A percentile compares a stretch with the other conserved stretches of the same genome.
Evolutionary conservation across 2,797 vertebrate genomes (phyloP).

Genomic region (Pteronotus mesoamericanus): DNA sequence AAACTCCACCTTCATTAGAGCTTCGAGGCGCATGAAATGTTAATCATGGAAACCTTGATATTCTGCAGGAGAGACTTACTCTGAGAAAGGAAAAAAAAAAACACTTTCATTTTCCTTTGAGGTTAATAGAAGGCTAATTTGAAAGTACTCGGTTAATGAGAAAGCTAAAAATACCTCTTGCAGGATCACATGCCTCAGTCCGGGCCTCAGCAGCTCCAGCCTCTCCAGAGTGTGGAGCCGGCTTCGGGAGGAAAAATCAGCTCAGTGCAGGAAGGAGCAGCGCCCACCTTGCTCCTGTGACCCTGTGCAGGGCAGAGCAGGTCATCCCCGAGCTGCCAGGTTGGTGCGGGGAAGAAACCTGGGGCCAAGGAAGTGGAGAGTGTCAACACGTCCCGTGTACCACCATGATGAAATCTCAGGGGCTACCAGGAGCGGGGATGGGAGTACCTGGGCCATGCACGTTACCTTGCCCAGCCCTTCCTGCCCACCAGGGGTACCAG

Average conservation of each 20-base stretch:
- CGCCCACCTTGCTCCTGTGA: accelerated
- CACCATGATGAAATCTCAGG: too few relatives aligned
- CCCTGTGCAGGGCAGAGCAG: neutral
- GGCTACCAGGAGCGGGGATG: neutral
- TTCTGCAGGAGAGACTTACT: constrained; percentile 79
- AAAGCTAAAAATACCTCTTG: constrained; percentile 85
- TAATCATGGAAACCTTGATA: constrained; percentile 80
- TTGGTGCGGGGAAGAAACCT: too few relatives aligned
- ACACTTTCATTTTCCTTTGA: constrained; percentile 82
- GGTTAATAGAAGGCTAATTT: constrained; percentile 88
- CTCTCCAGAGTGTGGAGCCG: neutral
- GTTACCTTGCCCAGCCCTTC: accelerated
- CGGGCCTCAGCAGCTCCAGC: neutral
- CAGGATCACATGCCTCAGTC: constrained; percentile 53
- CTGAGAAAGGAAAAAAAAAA: constrained; percentile 66
- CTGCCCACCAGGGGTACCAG: accelerated
- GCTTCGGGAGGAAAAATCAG: neutral
- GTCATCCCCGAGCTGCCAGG: neutral
- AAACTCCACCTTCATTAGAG: constrained; percentile 71
- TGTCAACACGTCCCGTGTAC: accelerated
- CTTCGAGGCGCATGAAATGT: constrained; percentile 73
- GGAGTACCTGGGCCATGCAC: neutral
- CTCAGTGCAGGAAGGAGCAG: accelerated
- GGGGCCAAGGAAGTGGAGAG: neutral
- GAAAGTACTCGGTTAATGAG: constrained; percentile 86